phyloP scores from a whole-genome alignment of 2,888 invertebrate species.

The Mallateleia sp. region DNA sequence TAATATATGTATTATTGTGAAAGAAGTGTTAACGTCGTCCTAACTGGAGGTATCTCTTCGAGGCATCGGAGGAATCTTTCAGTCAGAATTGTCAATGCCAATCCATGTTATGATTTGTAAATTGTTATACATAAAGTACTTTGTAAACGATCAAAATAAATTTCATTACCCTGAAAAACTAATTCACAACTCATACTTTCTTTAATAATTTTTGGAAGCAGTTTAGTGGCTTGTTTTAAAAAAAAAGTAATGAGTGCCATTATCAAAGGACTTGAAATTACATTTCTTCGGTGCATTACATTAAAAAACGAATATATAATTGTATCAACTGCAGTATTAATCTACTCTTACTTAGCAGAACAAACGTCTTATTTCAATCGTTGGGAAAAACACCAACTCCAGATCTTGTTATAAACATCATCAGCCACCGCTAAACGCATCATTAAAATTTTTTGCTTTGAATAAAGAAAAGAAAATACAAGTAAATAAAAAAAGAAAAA shows the following conservation, averaged over 20 bases:
- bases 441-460: slow-evolving; percentile 33
- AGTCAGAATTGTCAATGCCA: slow-evolving; percentile 45
- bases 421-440: slow-evolving; percentile 25
- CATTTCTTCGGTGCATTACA: slow-evolving; percentile 21
- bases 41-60: not conserved
- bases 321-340: slow-evolving; percentile 33
- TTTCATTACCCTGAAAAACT: no score
- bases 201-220: no score
- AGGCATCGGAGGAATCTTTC: slow-evolving; percentile 5
- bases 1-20: slow-evolving; percentile 27
- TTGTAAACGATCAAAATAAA: slow-evolving; percentile 56
- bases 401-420: slow-evolving; percentile 1
- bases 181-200: no score
- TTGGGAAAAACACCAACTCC: not conserved
- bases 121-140: slow-evolving; percentile 53
- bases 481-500: no score
- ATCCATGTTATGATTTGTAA: slow-evolving; percentile 52
- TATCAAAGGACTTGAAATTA: not conserved
- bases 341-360: slow-evolving; percentile 11
- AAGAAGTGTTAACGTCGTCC: slow-evolving; percentile 6
- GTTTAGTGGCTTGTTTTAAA: not conserved
- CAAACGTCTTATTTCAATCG: slow-evolving; percentile 22
- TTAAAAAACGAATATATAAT: not conserved
- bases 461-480: no score
- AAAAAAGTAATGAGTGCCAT: slow-evolving; percentile 45